Conservation (phyloP, 2,888 invertebrate species). For the Polydrusus tereticollis region DNA sequence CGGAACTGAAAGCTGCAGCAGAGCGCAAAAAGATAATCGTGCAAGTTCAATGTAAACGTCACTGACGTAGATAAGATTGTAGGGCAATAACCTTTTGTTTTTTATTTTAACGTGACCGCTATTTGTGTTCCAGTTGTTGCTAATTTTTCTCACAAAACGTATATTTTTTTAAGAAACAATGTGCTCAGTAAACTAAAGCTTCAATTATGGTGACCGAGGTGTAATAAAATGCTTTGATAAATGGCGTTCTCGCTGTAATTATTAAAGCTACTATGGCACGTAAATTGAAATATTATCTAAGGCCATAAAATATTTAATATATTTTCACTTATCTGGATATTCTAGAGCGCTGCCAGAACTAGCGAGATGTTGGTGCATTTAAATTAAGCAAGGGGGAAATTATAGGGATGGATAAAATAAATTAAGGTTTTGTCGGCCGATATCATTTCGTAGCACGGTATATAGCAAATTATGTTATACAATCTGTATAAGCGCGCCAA, state of each 20-base stretch:
- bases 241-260: too few relatives aligned
- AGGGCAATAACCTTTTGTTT: too few relatives aligned
- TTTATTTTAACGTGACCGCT: too few relatives aligned
- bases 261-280: not conserved
- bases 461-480: not conserved
- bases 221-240: too few relatives aligned
- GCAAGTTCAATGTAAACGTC: too few relatives aligned
- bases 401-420: conserved; percentile 3
- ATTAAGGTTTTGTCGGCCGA: conserved; percentile 5
- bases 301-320: not conserved
- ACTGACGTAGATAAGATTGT: too few relatives aligned
- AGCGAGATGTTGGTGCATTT: conserved; percentile 9
- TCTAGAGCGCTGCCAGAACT: not conserved
- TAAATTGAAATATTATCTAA: not conserved
- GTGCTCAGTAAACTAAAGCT: too few relatives aligned
- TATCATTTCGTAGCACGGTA: not conserved
- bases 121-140: too few relatives aligned
- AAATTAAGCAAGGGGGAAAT: conserved; percentile 11
- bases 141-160: too few relatives aligned
- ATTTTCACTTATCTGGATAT: conserved; percentile 15
- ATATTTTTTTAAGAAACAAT: too few relatives aligned
- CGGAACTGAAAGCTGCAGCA: not conserved
- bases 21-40: too few relatives aligned
- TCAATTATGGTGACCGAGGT: too few relatives aligned
- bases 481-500: not conserved